Percentiles rank a stretch among this genome's conserved stretches.
Evolutionary conservation across 2,888 invertebrate genomes (phyloP).

Genomic region (Melanostoma mellinum): DNA sequence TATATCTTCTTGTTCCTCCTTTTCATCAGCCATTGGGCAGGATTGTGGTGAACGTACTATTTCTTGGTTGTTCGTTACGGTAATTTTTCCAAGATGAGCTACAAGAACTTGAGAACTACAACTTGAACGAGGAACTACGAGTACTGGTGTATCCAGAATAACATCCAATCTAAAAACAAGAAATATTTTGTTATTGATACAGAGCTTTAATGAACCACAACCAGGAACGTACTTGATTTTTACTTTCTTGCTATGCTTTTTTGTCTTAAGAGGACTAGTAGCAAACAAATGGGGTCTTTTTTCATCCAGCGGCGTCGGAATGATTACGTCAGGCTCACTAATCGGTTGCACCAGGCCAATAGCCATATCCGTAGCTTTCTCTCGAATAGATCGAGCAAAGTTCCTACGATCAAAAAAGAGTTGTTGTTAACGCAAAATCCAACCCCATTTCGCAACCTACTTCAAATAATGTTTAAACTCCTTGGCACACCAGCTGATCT

Average conservation of each 20-base stretch:
- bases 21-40: background rate
- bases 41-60: slow-evolving; percentile 34
- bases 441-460: slow-evolving; percentile 74
- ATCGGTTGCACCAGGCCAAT: slow-evolving; percentile 91
- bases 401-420: slow-evolving; percentile 82
- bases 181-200: background rate
- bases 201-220: background rate
- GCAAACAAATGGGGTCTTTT: slow-evolving; percentile 43
- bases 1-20: slow-evolving; percentile 42
- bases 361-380: slow-evolving; percentile 97
- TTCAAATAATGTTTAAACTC: slow-evolving; percentile 92
- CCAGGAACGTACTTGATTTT: slow-evolving; percentile 58
- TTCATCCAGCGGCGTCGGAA: slow-evolving; percentile 51
- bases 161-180: slow-evolving; percentile 85
- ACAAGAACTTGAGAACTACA: slow-evolving; percentile 92
- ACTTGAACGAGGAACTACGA: slow-evolving; percentile 91
- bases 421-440: background rate
- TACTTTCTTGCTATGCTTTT: slow-evolving; percentile 64
- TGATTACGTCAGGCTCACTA: slow-evolving; percentile 77
- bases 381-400: slow-evolving; percentile 92
- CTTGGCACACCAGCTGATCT: slow-evolving; percentile 93
- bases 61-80: slow-evolving; percentile 83
- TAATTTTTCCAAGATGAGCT: slow-evolving; percentile 95
- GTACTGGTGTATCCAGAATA: slow-evolving; percentile 94
- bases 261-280: slow-evolving; percentile 63